Base-by-base conservation (phyloP, 2,888 invertebrate genomes). In the Athetis lepigone region DNA sequence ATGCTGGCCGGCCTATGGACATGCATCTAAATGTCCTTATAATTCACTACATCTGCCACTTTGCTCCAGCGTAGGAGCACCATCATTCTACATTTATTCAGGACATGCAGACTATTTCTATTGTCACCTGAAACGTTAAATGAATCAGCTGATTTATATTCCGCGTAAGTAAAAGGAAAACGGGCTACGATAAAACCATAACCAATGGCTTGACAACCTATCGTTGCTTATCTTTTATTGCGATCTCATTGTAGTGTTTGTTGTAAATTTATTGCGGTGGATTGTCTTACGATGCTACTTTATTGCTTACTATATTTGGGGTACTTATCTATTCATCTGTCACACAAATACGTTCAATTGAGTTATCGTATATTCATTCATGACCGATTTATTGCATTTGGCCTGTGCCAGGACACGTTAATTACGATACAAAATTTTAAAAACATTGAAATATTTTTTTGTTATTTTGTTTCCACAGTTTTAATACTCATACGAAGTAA, bases 11-110 rank as follows among this genome's bases (percentile, higher is more conserved):
- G 75, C 73, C 72, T 84, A 86, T 88, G 89, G 88, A 87, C 89
- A 88, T 85, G 90, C 89, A 89, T 90, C 87, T 92, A 91, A 91
- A 92, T 92, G 88, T 90, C 90, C 92, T 90, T 92, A 91, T 93
- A 92, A 92, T 92, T 92, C 90, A 88, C 87, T 88, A 91, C 91
- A 92, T 90, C 88, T 90, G 92, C 92, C 88, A 90, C 87, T 87
- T 86, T 83, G 82, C 83, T 72, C 71, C 76, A 49, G 64, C 74
- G 79, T 85, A 85, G 79, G 83, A 82, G 40, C 61, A 60, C 80
- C 76, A 62, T 73, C 70, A 66, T 81, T 80, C 75, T 57, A 57
- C 45, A 51, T 58, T 54, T 52, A 71, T 67, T 64, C 46, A 49
- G 64, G 64, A 61, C 63, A 66, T 62, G 50, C 50, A 60, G 46